Percentiles rank a stretch among this genome's conserved stretches.
Evolutionary conservation across 2,888 invertebrate species (phyloP).

Genomic region (Deilephila elpenor): DNA sequence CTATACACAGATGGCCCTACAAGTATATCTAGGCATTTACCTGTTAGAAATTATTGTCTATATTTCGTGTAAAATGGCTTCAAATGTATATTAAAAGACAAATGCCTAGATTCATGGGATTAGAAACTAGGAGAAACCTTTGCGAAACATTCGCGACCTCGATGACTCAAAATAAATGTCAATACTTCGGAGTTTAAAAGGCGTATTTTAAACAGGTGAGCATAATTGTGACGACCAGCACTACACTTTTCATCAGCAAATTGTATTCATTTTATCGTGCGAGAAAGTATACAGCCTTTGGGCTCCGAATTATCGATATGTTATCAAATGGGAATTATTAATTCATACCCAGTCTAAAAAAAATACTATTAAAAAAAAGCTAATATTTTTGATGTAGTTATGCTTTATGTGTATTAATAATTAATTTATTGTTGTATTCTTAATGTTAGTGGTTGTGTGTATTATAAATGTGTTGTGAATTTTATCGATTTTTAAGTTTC

Average conservation of each 20-base stretch:
- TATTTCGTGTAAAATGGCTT: background rate
- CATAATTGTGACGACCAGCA: too few species aligned
- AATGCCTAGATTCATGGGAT: too few species aligned
- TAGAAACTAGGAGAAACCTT: too few species aligned
- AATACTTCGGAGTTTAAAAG: too few species aligned
- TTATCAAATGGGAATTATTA: background rate
- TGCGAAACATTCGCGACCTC: too few species aligned
- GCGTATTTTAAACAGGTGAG: too few species aligned
- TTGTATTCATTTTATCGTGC: too few species aligned
- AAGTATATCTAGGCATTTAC: background rate
- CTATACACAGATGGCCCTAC: background rate
- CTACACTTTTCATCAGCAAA: too few species aligned
- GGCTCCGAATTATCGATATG: too few species aligned
- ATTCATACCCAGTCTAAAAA: background rate
- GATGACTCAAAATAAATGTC: too few species aligned
- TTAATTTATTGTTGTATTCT: background rate
- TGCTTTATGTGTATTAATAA: constrained; percentile 20
- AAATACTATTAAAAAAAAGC: constrained; percentile 4
- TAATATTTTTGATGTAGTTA: background rate
- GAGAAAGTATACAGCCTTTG: too few species aligned
- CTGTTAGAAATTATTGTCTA: background rate
- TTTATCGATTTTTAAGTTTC: background rate
- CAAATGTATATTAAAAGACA: background rate
- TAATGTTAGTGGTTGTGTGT: constrained; percentile 17
- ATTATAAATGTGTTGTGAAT: background rate